Percentiles rank a stretch among this genome's conserved stretches.
phyloP scores from a whole-genome alignment of 2,888 invertebrate species.

The Lumbricus terrestris region DNA sequence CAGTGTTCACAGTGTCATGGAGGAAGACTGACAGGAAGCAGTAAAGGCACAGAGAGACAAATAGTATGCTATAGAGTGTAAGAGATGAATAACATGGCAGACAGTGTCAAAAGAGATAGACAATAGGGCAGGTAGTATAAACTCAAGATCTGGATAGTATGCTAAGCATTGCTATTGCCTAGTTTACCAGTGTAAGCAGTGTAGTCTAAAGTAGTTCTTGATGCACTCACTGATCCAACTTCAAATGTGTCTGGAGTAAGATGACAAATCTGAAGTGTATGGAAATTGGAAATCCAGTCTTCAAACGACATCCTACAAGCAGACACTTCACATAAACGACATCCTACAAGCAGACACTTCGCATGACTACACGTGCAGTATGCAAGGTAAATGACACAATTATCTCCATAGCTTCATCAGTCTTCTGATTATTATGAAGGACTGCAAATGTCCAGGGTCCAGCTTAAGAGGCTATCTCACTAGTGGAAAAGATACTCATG shows the following conservation, averaged over 20 bases:
- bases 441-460: too few species aligned
- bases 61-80: neutral
- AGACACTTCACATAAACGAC: neutral
- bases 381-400: neutral
- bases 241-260: conserved; percentile 71
- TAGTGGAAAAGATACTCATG: too few species aligned
- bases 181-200: neutral
- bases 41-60: neutral
- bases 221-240: neutral
- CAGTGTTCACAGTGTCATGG: too few species aligned
- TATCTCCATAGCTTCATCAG: too few species aligned
- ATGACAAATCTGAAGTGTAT: conserved; percentile 87
- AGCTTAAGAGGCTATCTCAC: too few species aligned
- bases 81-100: neutral
- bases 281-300: conserved; percentile 81
- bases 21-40: neutral
- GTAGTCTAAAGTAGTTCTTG: neutral
- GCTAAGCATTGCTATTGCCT: neutral
- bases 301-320: conserved; percentile 70
- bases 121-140: neutral
- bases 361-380: neutral
- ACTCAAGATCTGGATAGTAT: neutral
- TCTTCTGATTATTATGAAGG: too few species aligned
- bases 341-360: conserved; percentile 32
- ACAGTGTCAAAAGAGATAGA: neutral